Evolutionary conservation across 2,113 vertebrate genomes (phyloP), one percentile per base, ranked within the genome.

Genomic region (Ageneiosus marmoratus): DNA sequence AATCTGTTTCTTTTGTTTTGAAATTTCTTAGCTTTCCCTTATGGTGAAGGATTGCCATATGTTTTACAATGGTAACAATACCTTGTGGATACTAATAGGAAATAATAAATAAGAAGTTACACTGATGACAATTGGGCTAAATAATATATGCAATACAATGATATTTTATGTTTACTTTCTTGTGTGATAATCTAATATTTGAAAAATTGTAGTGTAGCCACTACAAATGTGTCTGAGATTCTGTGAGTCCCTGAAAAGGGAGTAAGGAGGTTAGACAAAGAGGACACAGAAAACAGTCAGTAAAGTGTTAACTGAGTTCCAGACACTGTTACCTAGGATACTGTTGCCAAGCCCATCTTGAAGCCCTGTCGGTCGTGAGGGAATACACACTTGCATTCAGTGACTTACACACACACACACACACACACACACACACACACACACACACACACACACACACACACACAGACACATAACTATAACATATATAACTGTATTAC

Each of bases 321-420:
- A 79, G 70, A 76, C 87, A 77, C 86, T 74, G 93, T 94, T 93
- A 89, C 91, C 89, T 77, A 89, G 91, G 94, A 88, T 83, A 89
- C 91, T 44, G 91, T 91, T 90, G 91, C 89, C 85, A 88, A 69
- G 85, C 70, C 83, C 86, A 53, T 83, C 58, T 82, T 85, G 83
- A 88, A 76, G 90, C 67, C 86, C 83, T 69, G 69, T 82, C 69
- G 69, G 80, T 90, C 86, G 69, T 11, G 16, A 80, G 79, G 87
- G 90, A 91, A 79, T 37, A 46, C 87, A 88, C 60, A 77, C 77
- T 84, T 56, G 79, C 0, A 18, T 77, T 24, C 80, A 72, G n/a
- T 37, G 50, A 72, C 78, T 69, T 67, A 53, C 63, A 86, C 22
- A 13, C 41, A 16, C n/a, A 15, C 44, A 67, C 41, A 24, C 24